Conservation (phyloP, 2,797 vertebrate species). For the Ammospiza maritima region DNA sequence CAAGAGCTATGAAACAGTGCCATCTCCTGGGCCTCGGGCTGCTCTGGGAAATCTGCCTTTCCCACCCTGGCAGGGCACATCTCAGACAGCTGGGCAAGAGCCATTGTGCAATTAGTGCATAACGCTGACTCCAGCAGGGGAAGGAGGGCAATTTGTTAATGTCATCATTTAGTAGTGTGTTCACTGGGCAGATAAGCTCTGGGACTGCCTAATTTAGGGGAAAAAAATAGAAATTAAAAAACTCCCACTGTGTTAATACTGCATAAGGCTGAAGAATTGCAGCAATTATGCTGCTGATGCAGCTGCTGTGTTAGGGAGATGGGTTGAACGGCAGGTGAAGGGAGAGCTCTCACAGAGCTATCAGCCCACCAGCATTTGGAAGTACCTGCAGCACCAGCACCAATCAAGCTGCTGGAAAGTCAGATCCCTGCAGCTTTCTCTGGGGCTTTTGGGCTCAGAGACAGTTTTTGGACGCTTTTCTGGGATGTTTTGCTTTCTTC, state of each 20-base stretch:
- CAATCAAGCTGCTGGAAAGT: not conserved
- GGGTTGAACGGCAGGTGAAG: not conserved
- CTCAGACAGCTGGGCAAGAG: not conserved
- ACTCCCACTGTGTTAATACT: not conserved
- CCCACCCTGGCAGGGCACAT: not conserved
- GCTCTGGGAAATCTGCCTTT: not conserved
- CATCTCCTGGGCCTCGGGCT: conserved; percentile 29
- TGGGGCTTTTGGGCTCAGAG: not conserved
- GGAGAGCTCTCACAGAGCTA: not conserved
- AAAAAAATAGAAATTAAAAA: not conserved
- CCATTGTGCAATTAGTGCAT: not conserved
- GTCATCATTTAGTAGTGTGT: not conserved
- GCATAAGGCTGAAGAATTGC: not conserved
- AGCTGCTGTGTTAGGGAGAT: not conserved
- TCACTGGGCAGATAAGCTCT: not conserved
- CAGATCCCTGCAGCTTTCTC: not conserved
- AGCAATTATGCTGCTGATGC: not conserved
- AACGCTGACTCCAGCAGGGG: not conserved
- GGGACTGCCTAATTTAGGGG: not conserved
- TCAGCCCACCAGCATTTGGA: not conserved
- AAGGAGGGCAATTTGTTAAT: not conserved
- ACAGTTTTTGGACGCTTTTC: not conserved
- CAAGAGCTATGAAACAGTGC: conserved; percentile 51
- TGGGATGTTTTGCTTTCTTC: not conserved
- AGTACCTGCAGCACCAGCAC: not conserved